Conservation (phyloP, 2,797 vertebrate genomes). For the Sebastes minor region DNA sequence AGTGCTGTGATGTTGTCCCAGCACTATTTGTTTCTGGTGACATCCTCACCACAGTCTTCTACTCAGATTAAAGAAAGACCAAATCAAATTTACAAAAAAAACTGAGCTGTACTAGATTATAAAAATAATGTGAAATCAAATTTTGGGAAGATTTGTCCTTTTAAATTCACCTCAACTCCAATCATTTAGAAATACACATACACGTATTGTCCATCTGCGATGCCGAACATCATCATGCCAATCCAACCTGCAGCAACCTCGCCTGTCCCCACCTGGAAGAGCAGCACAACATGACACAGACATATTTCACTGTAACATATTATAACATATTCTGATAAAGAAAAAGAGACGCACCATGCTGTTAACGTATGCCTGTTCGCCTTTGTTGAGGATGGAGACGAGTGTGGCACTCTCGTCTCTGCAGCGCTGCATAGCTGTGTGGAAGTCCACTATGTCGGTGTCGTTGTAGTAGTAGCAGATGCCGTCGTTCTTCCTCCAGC, state of each 20-base stretch:
- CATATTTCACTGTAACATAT: background rate
- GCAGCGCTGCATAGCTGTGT: constrained; percentile 69
- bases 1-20: background rate
- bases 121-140: background rate
- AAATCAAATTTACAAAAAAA: background rate
- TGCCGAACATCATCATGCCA: constrained; percentile 75
- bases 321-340: background rate
- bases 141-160: background rate
- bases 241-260: constrained; percentile 76
- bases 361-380: constrained; percentile 80
- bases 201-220: constrained; percentile 72
- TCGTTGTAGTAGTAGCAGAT: constrained; percentile 86
- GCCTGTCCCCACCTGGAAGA: constrained; percentile 82
- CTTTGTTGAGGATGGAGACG: constrained; percentile 73
- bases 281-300: background rate
- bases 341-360: constrained; percentile 68
- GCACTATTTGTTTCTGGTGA: background rate
- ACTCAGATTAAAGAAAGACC: background rate
- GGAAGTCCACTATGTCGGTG: constrained; percentile 80
- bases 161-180: background rate
- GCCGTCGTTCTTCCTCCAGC: constrained; percentile 81
- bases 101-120: background rate
- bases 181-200: constrained; percentile 42
- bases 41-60: background rate
- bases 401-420: constrained; percentile 73